Evolutionary conservation across 2,113 vertebrate species (phyloP).

Genomic region (Pantherophis guttatus): DNA sequence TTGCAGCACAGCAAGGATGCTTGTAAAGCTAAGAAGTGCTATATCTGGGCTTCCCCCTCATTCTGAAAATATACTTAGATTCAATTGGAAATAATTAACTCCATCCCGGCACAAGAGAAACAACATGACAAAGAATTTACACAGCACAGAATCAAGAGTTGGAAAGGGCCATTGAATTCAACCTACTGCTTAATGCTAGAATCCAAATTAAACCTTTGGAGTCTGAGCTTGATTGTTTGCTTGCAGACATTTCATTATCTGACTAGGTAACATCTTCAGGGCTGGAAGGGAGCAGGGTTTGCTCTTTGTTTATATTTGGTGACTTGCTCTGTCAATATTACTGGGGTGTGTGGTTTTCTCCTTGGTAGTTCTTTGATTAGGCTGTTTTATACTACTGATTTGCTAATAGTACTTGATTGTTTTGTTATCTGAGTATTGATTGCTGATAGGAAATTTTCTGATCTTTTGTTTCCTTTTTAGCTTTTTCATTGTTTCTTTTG

Average conservation of each 20-base stretch:
- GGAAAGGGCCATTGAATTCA: not conserved
- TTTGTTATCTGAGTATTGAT: not conserved
- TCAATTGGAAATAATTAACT: not conserved
- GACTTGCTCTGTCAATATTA: not conserved
- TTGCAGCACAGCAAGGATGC: conserved; percentile 17
- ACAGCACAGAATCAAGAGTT: not conserved
- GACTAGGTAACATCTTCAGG: not conserved
- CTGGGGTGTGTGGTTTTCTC: not conserved
- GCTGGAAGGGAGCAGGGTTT: not conserved
- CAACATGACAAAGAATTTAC: not conserved
- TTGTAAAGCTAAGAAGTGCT: conserved; percentile 34
- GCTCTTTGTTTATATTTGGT: not conserved
- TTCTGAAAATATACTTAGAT: conserved; percentile 1
- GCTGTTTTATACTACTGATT: not conserved
- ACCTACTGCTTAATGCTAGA: not conserved
- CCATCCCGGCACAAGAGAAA: conserved; percentile 19
- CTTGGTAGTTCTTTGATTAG: not conserved
- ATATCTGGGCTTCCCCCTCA: conserved; percentile 25
- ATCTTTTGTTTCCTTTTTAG: not conserved
- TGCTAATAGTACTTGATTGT: not conserved
- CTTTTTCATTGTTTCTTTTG: not conserved
- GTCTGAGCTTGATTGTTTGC: not conserved
- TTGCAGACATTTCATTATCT: not conserved
- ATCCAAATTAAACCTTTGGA: not conserved
- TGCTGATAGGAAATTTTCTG: not conserved